Evolutionary conservation across 2,113 vertebrate species (phyloP).

Genomic region (Thamnaconus septentrionalis): DNA sequence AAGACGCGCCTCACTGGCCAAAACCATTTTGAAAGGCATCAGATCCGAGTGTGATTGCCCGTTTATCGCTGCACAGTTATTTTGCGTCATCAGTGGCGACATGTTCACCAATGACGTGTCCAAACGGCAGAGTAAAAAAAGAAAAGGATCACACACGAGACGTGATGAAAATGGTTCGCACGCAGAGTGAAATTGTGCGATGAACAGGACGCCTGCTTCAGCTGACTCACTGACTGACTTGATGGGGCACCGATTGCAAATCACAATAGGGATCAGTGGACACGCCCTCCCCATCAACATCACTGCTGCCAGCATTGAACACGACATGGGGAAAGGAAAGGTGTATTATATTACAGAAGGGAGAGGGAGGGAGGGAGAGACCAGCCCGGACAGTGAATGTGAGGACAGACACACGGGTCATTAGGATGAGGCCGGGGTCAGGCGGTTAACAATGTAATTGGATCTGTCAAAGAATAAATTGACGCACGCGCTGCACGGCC

Average conservation of each 20-base stretch:
- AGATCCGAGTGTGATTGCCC: background rate
- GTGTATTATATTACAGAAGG: constrained; percentile 20
- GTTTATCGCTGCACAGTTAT: background rate
- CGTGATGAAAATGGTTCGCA: no score
- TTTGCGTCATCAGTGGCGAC: no score
- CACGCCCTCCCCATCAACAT: constrained; percentile 14
- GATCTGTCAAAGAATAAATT: background rate
- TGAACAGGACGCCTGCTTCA: background rate
- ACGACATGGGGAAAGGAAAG: constrained; percentile 1
- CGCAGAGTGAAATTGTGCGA: background rate
- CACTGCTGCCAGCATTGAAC: constrained; percentile 2
- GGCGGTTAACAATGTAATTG: background rate
- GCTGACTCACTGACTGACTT: background rate
- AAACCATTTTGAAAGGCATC: no score
- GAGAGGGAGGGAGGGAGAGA: background rate
- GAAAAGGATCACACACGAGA: no score
- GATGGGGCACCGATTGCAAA: constrained; percentile 51
- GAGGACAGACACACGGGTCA: background rate
- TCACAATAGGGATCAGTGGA: constrained; percentile 40
- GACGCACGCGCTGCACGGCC: background rate
- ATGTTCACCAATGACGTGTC: no score
- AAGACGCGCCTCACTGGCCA: no score
- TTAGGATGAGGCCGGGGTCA: constrained; percentile 11
- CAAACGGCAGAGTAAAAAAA: no score
- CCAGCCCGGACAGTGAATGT: background rate